phyloP scores from a whole-genome alignment of 2,113 vertebrate species.

The Pandion haliaetus region DNA sequence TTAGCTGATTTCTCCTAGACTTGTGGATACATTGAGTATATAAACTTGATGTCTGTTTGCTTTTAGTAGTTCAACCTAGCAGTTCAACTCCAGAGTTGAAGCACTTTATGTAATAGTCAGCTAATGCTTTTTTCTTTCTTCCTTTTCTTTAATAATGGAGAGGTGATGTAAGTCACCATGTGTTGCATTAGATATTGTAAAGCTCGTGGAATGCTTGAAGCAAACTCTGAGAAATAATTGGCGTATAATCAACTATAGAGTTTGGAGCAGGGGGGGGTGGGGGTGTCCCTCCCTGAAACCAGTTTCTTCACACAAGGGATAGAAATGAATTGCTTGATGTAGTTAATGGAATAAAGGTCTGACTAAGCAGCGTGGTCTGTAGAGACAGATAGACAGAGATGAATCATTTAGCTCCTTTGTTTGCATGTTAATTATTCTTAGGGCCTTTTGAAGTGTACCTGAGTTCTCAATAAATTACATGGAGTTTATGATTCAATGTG shows the following conservation, averaged over 20 bases:
- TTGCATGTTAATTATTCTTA: neutral
- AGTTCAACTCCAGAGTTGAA: neutral
- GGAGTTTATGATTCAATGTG: neutral
- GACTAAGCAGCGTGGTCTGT: neutral
- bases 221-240: neutral
- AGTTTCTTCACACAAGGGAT: neutral
- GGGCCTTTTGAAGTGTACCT: neutral
- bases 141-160: neutral
- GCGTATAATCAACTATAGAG: neutral
- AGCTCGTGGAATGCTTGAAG: neutral
- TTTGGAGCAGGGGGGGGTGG: neutral
- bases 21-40: neutral
- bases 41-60: neutral
- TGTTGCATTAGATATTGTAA: neutral
- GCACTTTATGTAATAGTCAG: neutral
- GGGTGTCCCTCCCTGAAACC: neutral
- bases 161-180: neutral
- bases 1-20: neutral
- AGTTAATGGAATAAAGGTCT: neutral
- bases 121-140: neutral
- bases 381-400: neutral
- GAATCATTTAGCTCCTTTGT: neutral
- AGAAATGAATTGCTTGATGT: neutral
- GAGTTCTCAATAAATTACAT: neutral
- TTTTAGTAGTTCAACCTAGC: neutral